These are phyloP conservation scores for Rhizoglyphus robini DNA, from an alignment of 1,140 invertebrate genomes.

Conservation along the genomic window DNA sequence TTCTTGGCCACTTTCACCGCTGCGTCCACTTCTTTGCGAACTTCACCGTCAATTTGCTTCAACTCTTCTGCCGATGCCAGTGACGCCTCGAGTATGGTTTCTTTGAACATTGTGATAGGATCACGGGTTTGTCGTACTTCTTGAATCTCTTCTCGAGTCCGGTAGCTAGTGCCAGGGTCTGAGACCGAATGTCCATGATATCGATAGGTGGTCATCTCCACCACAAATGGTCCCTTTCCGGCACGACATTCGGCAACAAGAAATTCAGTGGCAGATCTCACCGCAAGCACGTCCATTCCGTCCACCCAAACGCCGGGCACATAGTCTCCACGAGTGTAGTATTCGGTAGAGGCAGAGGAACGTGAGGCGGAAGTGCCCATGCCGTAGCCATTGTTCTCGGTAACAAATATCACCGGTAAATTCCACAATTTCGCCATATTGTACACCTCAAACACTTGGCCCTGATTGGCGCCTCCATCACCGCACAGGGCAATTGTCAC, in stretches of 20 bases:
- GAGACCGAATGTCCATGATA: no score
- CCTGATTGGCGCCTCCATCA: conserved; percentile 94
- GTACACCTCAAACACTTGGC: conserved; percentile 43
- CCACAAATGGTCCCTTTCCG: conserved; percentile 74
- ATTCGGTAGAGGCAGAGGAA: no score
- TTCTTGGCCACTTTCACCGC: conserved; percentile 59
- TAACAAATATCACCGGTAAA: no score
- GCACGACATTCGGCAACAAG: conserved; percentile 58
- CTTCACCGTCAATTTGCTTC: conserved; percentile 70
- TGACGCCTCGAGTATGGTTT: conserved; percentile 48
- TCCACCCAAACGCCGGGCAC: no score
- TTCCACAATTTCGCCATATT: no score
- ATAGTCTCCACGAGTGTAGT: no score
- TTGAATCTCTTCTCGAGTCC: no score
- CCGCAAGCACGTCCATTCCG: no score
- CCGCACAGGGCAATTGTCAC: conserved; percentile 81
- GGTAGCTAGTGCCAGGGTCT: no score
- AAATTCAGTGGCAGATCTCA: no score
- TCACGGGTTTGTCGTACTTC: conserved; percentile 72
- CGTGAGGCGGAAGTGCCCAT: conserved; percentile 88
- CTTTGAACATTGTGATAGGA: conserved; percentile 67
- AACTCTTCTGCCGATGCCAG: conserved; percentile 59
- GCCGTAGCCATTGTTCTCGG: conserved; percentile 95
- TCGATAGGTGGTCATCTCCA: conserved; percentile 79
- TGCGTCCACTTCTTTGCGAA: conserved; percentile 69